phyloP scores from a whole-genome alignment of 1,140 invertebrate species.

The Tetramorium parvispinum region DNA sequence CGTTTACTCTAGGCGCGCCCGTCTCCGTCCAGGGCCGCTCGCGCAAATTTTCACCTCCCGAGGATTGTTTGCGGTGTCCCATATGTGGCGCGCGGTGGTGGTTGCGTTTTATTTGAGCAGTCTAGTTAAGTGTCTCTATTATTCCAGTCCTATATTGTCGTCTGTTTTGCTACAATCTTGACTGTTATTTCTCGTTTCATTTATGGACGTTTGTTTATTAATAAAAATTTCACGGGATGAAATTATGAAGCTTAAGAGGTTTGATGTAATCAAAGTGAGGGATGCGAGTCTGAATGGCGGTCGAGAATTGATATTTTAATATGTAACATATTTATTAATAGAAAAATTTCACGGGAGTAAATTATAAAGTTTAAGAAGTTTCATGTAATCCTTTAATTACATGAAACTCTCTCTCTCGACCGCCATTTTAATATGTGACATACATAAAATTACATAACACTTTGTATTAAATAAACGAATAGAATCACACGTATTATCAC shows the following conservation, averaged over 20 bases:
- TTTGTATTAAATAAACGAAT: background rate
- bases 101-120: constrained; percentile 21
- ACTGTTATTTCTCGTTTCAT: background rate
- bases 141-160: background rate
- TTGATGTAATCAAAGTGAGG: background rate
- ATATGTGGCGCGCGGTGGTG: constrained; percentile 12
- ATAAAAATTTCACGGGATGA: background rate
- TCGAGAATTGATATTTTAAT: too few species aligned
- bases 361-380: too few species aligned
- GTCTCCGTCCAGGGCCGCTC: constrained; percentile 53
- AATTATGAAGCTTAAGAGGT: background rate
- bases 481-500: too few species aligned
- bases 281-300: background rate
- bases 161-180: background rate
- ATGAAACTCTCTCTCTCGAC: too few species aligned
- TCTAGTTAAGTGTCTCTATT: constrained; percentile 26
- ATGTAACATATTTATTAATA: too few species aligned
- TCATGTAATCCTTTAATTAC: too few species aligned
- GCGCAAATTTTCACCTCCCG: constrained; percentile 52
- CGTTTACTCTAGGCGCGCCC: constrained; percentile 62
- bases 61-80: constrained; percentile 51
- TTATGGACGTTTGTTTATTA: background rate
- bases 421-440: too few species aligned
- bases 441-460: background rate
- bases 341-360: too few species aligned